These are phyloP conservation scores for Drosophila novamexicana DNA, from an alignment of 1,140 invertebrate species.

Conservation along the genomic window DNA sequence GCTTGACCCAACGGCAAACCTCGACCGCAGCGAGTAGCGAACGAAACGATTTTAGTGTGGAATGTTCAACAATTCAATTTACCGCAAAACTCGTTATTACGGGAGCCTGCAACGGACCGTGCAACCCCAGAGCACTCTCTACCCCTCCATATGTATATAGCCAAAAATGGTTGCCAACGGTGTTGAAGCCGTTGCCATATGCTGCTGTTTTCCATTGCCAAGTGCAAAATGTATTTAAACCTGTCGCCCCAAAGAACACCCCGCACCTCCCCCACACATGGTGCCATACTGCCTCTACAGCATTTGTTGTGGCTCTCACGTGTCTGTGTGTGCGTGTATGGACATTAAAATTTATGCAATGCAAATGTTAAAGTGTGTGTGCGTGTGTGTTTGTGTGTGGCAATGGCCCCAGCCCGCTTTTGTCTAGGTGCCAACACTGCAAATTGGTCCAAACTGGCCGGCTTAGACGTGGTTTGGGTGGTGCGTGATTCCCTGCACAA, in stretches of 20 bases:
- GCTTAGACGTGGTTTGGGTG: background rate
- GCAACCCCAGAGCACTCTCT: background rate
- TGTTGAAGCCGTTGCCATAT: conserved; percentile 16
- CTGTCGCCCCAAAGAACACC: conserved; percentile 29
- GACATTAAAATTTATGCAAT: conserved; percentile 51
- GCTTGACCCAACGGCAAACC: conserved; percentile 13
- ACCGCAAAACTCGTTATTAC: conserved; percentile 56
- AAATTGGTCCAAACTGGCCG: conserved; percentile 20
- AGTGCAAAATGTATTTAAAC: conserved; percentile 56
- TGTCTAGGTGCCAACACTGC: conserved; percentile 47
- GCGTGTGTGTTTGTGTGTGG: background rate
- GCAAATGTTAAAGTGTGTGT: conserved; percentile 31
- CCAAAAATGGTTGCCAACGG: conserved; percentile 38
- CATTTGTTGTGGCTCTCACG: conserved; percentile 41
- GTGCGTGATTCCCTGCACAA: conserved; percentile 15
- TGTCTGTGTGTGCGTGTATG: conserved; percentile 16
- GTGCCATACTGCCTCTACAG: background rate
- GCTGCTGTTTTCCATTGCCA: conserved; percentile 25
- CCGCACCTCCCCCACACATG: background rate
- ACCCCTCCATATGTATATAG: conserved; percentile 5
- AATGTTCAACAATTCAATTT: conserved; percentile 58
- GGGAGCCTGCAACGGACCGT: conserved; percentile 1
- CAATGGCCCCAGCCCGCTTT: conserved; percentile 18
- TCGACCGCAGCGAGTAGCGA: conserved; percentile 29
- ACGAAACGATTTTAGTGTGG: conserved; percentile 44